phyloP scores from a whole-genome alignment of 1,140 invertebrate genomes.

The Euwallacea fornicatus region DNA sequence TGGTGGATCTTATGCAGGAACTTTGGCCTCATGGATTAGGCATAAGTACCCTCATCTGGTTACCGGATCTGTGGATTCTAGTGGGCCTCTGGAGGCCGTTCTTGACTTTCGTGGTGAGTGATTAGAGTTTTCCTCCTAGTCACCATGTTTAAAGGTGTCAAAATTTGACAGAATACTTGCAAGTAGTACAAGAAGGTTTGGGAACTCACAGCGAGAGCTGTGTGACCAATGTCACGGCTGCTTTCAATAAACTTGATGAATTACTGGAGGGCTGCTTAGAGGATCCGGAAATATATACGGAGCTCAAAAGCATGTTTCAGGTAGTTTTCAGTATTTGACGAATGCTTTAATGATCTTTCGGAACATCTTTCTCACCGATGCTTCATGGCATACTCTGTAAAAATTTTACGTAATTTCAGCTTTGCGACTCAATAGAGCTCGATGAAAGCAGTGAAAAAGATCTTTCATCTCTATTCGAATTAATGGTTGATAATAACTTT shows the following conservation, averaged over 20 bases:
- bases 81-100: conserved; percentile 81
- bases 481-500: conserved; percentile 53
- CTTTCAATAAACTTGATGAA: conserved; percentile 24
- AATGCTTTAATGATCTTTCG: no score
- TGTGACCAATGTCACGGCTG: conserved; percentile 8
- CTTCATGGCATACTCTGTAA: no score
- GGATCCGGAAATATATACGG: conserved; percentile 12
- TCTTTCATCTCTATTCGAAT: conserved; percentile 69
- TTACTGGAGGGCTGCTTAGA: conserved; percentile 12
- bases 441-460: conserved; percentile 63
- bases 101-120: conserved; percentile 75
- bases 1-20: conserved; percentile 91
- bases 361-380: no score
- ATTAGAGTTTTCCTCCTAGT: neutral
- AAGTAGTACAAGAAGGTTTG: conserved; percentile 21
- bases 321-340: no score
- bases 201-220: conserved; percentile 19
- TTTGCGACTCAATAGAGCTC: conserved; percentile 48
- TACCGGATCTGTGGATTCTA: conserved; percentile 80
- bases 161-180: conserved; percentile 18
- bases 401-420: neutral
- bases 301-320: conserved; percentile 8
- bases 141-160: neutral
- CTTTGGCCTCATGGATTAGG: conserved; percentile 86
- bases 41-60: conserved; percentile 89